Percentiles rank a stretch among this genome's conserved stretches.
These are phyloP conservation scores for Danio choprae DNA, from an alignment of 2,797 vertebrate genomes.

Conservation along the genomic window DNA sequence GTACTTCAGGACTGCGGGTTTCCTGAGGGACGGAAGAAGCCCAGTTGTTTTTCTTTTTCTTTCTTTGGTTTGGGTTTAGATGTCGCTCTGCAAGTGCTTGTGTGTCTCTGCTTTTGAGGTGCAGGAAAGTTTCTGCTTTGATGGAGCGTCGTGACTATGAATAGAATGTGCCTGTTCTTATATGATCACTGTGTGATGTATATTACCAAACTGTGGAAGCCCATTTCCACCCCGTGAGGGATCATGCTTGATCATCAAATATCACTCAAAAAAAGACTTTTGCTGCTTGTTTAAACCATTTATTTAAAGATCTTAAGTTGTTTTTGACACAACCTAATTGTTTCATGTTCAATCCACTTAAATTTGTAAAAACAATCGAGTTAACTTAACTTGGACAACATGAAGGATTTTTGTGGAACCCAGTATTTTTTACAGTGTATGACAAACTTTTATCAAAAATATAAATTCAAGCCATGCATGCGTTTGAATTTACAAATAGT, in stretches of 20 bases:
- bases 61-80: not conserved
- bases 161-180: slow-evolving; percentile 59
- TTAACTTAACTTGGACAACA: no score
- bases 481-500: no score
- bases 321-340: no score
- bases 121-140: slow-evolving; percentile 40
- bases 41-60: not conserved
- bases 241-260: not conserved
- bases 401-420: no score
- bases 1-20: slow-evolving; percentile 2
- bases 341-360: no score
- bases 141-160: slow-evolving; percentile 40
- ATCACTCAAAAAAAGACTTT: no score
- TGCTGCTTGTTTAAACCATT: no score
- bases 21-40: slow-evolving; percentile 18
- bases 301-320: not conserved
- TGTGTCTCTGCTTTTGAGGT: slow-evolving; percentile 43
- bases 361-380: no score
- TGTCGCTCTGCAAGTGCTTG: slow-evolving; percentile 33
- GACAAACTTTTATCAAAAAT: not conserved
- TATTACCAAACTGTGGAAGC: slow-evolving; percentile 51
- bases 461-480: no score
- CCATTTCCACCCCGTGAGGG: not conserved
- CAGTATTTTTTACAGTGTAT: not conserved
- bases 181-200: slow-evolving; percentile 64